Conservation (phyloP, 2,113 vertebrate genomes). For the Chamaetylas fuelleborni region DNA sequence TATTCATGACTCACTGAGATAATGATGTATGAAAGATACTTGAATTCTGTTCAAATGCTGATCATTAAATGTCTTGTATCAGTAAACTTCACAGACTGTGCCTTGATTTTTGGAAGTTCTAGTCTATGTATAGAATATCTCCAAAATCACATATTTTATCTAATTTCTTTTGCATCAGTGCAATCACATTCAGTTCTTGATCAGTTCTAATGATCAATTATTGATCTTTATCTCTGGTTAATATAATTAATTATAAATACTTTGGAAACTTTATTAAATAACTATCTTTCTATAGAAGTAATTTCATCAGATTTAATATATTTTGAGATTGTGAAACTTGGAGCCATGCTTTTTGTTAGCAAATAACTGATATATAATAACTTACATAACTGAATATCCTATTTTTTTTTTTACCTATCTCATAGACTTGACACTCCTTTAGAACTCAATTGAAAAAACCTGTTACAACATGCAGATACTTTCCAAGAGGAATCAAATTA, state of each 20-base stretch:
- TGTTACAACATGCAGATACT: neutral
- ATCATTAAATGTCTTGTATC: neutral
- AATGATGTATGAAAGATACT: neutral
- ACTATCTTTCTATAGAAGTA: neutral
- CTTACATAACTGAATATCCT: neutral
- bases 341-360: neutral
- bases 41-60: neutral
- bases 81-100: neutral
- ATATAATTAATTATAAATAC: neutral
- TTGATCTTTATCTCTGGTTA: neutral
- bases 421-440: neutral
- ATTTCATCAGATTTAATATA: neutral
- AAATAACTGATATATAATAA: neutral
- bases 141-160: neutral
- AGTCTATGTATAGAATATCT: neutral
- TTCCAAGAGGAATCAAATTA: neutral
- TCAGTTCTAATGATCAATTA: neutral
- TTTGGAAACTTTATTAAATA: neutral
- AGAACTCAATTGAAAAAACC: neutral
- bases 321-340: neutral
- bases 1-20: neutral
- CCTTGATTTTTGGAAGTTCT: neutral
- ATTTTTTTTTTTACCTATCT: neutral
- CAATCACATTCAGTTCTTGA: too few relatives aligned
- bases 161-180: neutral